Conservation (phyloP, 2,797 vertebrate species). For the Limnodromus scolopaceus region DNA sequence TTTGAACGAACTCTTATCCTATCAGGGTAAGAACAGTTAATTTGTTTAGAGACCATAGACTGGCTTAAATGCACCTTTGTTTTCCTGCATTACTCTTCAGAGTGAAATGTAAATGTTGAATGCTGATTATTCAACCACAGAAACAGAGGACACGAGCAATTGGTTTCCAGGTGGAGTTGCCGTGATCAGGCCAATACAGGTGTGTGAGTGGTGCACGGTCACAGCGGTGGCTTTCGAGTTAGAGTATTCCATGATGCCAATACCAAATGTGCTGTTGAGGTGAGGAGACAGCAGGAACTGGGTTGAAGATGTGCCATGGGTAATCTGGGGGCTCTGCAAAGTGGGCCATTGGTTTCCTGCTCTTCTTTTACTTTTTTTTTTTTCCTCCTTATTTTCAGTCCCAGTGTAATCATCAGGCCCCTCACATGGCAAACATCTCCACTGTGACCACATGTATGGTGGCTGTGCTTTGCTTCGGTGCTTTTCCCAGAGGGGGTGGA, state of each 20-base stretch:
- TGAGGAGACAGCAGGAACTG: background rate
- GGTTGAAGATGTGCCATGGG: fast-evolving
- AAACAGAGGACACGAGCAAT: background rate
- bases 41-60: background rate
- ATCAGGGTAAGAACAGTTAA: background rate
- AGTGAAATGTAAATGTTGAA: background rate
- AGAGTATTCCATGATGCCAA: background rate
- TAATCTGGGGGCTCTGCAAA: background rate
- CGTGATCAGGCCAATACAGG: background rate
- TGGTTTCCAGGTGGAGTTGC: background rate
- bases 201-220: fast-evolving
- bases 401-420: background rate
- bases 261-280: background rate
- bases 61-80: background rate
- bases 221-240: background rate
- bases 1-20: background rate
- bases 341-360: background rate
- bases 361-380: background rate
- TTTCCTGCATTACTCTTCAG: background rate
- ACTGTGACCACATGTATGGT: background rate
- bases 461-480: background rate
- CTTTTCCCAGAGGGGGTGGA: background rate
- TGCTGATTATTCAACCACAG: background rate
- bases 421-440: background rate
- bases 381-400: background rate